Evolutionary conservation across 2,888 invertebrate species (phyloP).

Genomic region (Eupeodes luniger): DNA sequence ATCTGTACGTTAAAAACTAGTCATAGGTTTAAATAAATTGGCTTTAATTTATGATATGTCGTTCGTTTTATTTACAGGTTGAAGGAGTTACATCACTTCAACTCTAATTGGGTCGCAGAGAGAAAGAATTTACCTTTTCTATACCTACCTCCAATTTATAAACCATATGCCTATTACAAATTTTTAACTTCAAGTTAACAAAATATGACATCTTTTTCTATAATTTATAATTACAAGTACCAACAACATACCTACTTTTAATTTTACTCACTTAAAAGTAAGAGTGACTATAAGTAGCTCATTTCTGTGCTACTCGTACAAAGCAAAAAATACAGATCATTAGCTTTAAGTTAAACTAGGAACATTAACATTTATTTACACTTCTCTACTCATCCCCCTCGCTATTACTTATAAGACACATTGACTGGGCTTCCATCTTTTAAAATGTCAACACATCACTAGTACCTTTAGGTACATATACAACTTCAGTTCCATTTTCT

Average conservation of each 20-base stretch:
- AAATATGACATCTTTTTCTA: not conserved
- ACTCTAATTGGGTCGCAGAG: too few species aligned
- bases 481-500: not conserved
- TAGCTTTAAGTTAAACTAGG: not conserved
- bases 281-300: not conserved
- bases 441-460: slow-evolving; percentile 9
- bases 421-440: not conserved
- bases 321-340: slow-evolving; percentile 15
- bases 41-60: too few species aligned
- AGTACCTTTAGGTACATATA: too few species aligned
- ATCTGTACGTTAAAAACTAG: too few species aligned
- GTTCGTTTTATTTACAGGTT: too few species aligned
- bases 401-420: not conserved
- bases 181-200: not conserved
- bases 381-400: too few species aligned
- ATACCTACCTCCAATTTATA: too few species aligned
- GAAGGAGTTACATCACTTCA: too few species aligned
- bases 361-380: not conserved
- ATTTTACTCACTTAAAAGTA: slow-evolving; percentile 7
- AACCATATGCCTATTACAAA: too few species aligned
- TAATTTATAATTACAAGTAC: not conserved
- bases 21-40: too few species aligned
- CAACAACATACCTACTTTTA: not conserved
- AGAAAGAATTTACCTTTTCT: too few species aligned
- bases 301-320: not conserved